Evolutionary conservation across 2,113 vertebrate genomes (phyloP), one percentile per base, ranked within the genome.

Genomic region (Coptodon rendalli): DNA sequence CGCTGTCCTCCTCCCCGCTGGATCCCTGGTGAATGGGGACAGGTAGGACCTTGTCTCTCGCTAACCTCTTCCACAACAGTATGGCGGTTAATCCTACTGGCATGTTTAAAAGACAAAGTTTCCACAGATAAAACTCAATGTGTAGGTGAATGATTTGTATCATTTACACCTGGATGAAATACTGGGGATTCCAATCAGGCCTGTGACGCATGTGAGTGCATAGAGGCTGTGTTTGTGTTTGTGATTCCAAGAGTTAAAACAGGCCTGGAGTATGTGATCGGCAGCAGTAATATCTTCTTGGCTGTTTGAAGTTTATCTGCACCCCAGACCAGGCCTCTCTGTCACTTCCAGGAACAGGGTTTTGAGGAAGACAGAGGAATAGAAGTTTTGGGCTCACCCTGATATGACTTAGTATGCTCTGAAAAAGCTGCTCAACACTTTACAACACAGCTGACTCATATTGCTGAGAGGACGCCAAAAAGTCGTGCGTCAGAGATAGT

Each of bases 21-120:
- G 99, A 97, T 98, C 92, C 97, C 97, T 29, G 98, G 99, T 85
- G 98, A 99, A 95, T 99, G 99, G 99, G 98, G 99, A 90, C 98
- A 99, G 98, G 99, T 99, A 95, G 43, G 91, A 89, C 61, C 61
- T 38, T 68, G 11, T 3, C 12, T 38, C 3, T 24, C 34, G 40
- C 52, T 57, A 53, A 57, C 52, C 22, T 48, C 53, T 66, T 27
- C 38, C 71, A 57, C 17, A n/a, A 12, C 48, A 19, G 34, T 6
- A 3, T 1, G 16, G 31, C 2, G 11, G 61, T 50, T 85, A 82
- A 89, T 86, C 63, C 82, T 89, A 36, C 9, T 17, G n/a, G 52
- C 43, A 53, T 83, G 53, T 80, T 56, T 89, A 38, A 82, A 48
- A 82, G 76, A 56, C 45, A 81, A 68, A 82, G 82, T 54, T 57